Evolutionary conservation across 2,113 vertebrate species (phyloP).

Genomic region (Carassius auratus): DNA sequence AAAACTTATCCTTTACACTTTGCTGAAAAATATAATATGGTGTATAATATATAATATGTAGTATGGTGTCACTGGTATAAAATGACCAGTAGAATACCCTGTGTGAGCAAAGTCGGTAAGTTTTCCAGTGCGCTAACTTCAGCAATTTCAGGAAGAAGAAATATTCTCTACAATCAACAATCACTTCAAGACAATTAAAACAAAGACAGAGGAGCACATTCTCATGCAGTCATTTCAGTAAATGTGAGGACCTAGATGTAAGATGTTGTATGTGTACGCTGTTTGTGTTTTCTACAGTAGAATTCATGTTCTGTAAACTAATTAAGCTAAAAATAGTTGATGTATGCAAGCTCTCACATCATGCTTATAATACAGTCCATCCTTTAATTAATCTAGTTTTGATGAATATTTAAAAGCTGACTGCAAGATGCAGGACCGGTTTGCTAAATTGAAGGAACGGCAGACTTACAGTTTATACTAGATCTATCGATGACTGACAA

Average conservation of each 20-base stretch:
- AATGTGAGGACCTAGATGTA: background rate
- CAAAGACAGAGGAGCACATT: background rate
- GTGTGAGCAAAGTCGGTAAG: background rate
- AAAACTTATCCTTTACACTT: background rate
- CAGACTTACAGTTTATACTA: slow-evolving; percentile 15
- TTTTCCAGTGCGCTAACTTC: too few relatives aligned
- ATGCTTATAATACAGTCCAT: background rate
- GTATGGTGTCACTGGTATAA: background rate
- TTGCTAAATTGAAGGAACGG: background rate
- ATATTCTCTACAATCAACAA: background rate
- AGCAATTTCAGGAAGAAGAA: background rate
- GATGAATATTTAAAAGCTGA: slow-evolving; percentile 37
- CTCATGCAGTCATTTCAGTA: background rate
- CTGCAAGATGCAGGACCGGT: background rate
- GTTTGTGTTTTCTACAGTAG: slow-evolving; percentile 8
- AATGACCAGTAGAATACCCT: background rate
- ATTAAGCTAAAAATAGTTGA: slow-evolving; percentile 44
- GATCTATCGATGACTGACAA: slow-evolving; percentile 35
- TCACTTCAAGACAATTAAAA: background rate
- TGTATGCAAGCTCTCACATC: slow-evolving; percentile 37
- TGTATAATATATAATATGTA: background rate
- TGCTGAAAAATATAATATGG: too few relatives aligned
- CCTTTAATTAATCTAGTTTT: slow-evolving; percentile 22
- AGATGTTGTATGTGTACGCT: background rate
- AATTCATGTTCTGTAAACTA: slow-evolving; percentile 7